Conservation (phyloP, 2,797 vertebrate species). For the Melanogrammus aeglefinus region DNA sequence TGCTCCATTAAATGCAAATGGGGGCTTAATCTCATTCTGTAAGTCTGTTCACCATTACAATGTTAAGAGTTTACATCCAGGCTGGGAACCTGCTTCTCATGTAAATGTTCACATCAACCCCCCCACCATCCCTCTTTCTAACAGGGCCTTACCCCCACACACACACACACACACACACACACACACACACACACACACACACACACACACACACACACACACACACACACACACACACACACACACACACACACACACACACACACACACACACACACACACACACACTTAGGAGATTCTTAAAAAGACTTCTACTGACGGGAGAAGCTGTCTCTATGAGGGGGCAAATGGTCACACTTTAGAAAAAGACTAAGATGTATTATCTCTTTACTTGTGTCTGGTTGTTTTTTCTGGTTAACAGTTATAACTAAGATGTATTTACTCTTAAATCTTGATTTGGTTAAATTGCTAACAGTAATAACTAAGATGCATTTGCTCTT, state of each 20-base stretch:
- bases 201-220: no score
- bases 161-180: no score
- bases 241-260: no score
- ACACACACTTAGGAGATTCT: slow-evolving; percentile 61
- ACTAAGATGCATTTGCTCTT: slow-evolving; percentile 4
- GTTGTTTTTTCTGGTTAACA: neutral
- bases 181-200: no score
- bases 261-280: no score
- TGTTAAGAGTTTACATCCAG: slow-evolving; percentile 74
- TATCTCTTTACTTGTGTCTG: neutral
- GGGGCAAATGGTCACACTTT: slow-evolving; percentile 15
- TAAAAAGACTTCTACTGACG: slow-evolving; percentile 59
- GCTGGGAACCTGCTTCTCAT: slow-evolving; percentile 77
- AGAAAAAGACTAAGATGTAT: slow-evolving; percentile 7
- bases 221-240: no score
- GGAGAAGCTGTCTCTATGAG: slow-evolving; percentile 28
- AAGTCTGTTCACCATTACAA: slow-evolving; percentile 77
- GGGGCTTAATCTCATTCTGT: slow-evolving; percentile 77
- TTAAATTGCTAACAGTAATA: neutral
- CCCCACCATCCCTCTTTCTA: slow-evolving; percentile 55
- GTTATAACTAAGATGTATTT: neutral
- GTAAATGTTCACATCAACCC: slow-evolving; percentile 58
- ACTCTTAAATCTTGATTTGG: neutral
- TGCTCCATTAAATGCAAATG: slow-evolving; percentile 78
- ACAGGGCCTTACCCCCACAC: slow-evolving; percentile 39